Base-by-base conservation (phyloP, 64 coral and sea anemone genomes). In the Montipora sp. region DNA sequence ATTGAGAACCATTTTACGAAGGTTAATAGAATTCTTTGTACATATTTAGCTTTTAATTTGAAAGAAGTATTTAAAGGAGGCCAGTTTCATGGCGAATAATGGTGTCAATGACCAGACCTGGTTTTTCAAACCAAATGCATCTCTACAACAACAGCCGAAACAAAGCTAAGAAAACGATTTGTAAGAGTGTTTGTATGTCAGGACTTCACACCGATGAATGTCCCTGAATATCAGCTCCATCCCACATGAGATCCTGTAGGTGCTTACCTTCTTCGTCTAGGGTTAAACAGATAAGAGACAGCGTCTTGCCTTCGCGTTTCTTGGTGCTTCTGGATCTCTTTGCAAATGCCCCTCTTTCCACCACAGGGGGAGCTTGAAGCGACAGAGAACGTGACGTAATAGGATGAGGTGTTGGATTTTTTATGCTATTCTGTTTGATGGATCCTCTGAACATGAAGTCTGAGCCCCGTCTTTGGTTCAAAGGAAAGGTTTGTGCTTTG, bases 301-400 rank as follows among this genome's bases (percentile, higher is more conserved):
- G 27, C 11, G 83, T 86, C 94, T 92, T 99, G 95, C 98, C 98
- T 96, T 99, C 98, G 15, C 98, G 70, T 88, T 93, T 99, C 85
- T 99, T 99, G 8, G 98, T 92, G 66, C 98, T 99, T 51, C 91
- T 93, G 3, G 98, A 88, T 84, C 98, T 93, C 76, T 93, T 96
- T 12, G 92, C 91, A 6, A 91, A 81, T 10, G 87, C 88, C 3
- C 92, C 87, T 20, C 90, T 83, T 66, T 90, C 81, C 21, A 76
- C 48, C 12, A 51, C 81, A 68, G 88, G 82, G 3, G 89, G 88
- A 43, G 89, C 71, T 69, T 89, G 89, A 8, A 96, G 94, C n/a
- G 91, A 99, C 49, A 80, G 70, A 18, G 91, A 93, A n/a, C 95
- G 94, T 21, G 92, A 80, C 11, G 92, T 89, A 14, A 90, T 87